Evolutionary conservation across 2,888 invertebrate species (phyloP), one percentile per base, ranked within the genome.

Genomic region (Hypomecis punctinalis): DNA sequence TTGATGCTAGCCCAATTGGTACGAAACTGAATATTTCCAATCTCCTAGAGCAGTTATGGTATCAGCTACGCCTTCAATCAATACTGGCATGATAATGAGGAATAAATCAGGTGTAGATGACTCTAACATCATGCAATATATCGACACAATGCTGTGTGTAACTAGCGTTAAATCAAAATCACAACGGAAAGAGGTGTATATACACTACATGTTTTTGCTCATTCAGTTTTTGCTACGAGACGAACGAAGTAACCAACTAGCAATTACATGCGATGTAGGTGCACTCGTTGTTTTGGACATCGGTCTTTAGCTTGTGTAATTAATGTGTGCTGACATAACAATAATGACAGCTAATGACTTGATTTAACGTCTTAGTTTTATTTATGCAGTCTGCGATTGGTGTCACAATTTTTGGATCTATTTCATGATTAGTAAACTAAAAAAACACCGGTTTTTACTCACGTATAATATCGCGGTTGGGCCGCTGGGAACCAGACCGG

Each of bases 121-220:
- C 47, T 48, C 35, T 53, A 23, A 58, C 51, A 39, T 54, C 48
- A 46, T 57, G 56, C 56, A 62, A 52, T 57, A 57, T 56, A 57
- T 56, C 57, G 52, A 63, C 57, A 63, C 53, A 53, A 63, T 57
- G 47, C 57, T 13, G 47, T 61, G 57, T 57, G 53, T 65, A 65
- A 61, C 53, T 35, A 61, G 57, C 61, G 57, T 65, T 61, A 53
- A 65, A 61, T 65, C 47, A 61, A 65, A 61, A 57, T 65, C 61
- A 61, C 65, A 65, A 61, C 61, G 65, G 65, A 65, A 61, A 53
- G 43, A 53, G 36, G 9, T 39, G 33, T 33, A 33, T 10, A 61
- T 39, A 47, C 56, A 56, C n/a, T 37, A 52, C 48, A 54, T 57
- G 53, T 65, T 65, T 65, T 65, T 65, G 57, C 56, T 39, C 65